phyloP scores from a whole-genome alignment of 2,797 vertebrate genomes.

The Gymnopithys bicolor region DNA sequence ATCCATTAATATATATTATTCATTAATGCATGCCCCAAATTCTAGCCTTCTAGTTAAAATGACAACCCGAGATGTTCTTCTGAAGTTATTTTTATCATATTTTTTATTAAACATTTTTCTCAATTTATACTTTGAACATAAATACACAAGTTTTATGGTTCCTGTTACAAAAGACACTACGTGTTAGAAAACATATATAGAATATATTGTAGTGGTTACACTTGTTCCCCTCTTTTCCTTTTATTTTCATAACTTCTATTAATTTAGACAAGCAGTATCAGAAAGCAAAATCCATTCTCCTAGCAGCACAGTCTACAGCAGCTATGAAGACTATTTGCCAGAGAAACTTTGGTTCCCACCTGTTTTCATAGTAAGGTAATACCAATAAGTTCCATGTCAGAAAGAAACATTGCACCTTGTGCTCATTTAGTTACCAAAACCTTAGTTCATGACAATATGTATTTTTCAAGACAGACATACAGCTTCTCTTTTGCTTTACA shows the following conservation, averaged over 20 bases:
- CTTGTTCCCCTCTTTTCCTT: conserved; percentile 15
- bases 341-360: conserved; percentile 44
- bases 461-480: background rate
- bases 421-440: background rate
- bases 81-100: conserved; percentile 30
- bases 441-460: background rate
- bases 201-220: conserved; percentile 37
- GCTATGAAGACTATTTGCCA: background rate
- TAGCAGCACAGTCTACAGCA: background rate
- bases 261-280: conserved; percentile 13
- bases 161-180: conserved; percentile 56
- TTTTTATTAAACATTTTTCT: conserved; percentile 63
- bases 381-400: background rate
- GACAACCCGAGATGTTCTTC: background rate
- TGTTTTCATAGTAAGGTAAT: background rate
- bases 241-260: background rate
- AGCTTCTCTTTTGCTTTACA: conserved; percentile 22
- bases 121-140: conserved; percentile 59
- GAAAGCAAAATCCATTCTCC: conserved; percentile 31
- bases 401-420: background rate
- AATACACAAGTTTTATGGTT: conserved; percentile 65
- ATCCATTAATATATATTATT: background rate
- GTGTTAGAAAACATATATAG: conserved; percentile 61
- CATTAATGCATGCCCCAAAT: background rate
- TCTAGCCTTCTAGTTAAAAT: conserved; percentile 11